phyloP scores from a whole-genome alignment of 2,797 vertebrate genomes.

The Sandelia bainsii region DNA sequence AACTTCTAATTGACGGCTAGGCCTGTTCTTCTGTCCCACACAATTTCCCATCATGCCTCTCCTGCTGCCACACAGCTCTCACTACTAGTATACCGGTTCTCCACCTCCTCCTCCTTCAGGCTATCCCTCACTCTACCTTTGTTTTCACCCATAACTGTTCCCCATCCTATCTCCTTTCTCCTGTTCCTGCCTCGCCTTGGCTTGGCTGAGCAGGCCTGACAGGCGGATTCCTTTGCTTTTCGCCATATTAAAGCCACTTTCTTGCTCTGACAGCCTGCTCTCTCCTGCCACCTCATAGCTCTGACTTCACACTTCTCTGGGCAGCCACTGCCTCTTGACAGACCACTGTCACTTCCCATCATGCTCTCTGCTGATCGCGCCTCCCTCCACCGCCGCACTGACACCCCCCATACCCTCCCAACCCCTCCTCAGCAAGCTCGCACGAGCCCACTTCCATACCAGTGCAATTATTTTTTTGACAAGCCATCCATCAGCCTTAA shows the following conservation, averaged over 20 bases:
- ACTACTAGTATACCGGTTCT: constrained; percentile 66
- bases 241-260: constrained; percentile 99
- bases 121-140: constrained; percentile 74
- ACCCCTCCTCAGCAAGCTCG: constrained; percentile 88
- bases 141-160: constrained; percentile 70
- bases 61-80: constrained; percentile 74
- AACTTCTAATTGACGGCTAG: constrained; percentile 82
- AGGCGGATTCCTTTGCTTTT: constrained; percentile 99
- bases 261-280: constrained; percentile 99
- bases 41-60: constrained; percentile 81
- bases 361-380: constrained; percentile 98
- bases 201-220: constrained; percentile 98
- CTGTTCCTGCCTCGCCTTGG: constrained; percentile 88
- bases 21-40: constrained; percentile 80
- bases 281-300: constrained; percentile 99
- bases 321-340: constrained; percentile 99
- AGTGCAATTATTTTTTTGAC: constrained; percentile 99
- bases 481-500: constrained; percentile 99
- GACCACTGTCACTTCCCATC: constrained; percentile 99
- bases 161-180: constrained; percentile 83
- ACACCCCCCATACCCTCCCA: constrained; percentile 82
- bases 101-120: constrained; percentile 66
- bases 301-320: constrained; percentile 99
- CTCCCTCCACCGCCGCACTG: constrained; percentile 86
- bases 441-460: constrained; percentile 98